These are phyloP conservation scores for Platysternon megacephalum DNA, from an alignment of 2,113 vertebrate genomes.

Conservation along the genomic window DNA sequence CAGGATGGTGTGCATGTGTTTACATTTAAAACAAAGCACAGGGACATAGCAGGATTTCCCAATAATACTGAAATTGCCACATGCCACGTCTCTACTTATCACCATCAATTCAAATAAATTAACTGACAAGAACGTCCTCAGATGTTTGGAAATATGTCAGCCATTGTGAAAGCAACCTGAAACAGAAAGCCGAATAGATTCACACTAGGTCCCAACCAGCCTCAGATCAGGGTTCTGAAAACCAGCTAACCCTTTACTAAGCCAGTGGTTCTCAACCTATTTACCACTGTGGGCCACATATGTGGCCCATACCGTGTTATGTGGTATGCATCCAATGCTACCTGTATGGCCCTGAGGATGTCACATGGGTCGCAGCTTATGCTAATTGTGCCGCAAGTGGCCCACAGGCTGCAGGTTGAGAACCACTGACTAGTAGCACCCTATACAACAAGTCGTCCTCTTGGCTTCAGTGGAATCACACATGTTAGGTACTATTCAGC, in stretches of 20 bases:
- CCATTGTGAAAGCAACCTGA: not conserved
- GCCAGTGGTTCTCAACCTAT: too few relatives aligned
- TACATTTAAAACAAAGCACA: fast-evolving
- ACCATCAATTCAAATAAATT: fast-evolving
- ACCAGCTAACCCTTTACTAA: not conserved
- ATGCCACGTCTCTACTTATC: not conserved
- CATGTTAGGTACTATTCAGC: fast-evolving
- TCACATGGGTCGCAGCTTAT: too few relatives aligned
- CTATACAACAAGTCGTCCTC: not conserved
- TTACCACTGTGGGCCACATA: too few relatives aligned
- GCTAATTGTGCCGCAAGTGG: too few relatives aligned
- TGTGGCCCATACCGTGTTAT: too few relatives aligned
- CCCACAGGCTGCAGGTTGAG: too few relatives aligned
- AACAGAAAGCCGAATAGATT: fast-evolving
- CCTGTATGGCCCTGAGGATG: too few relatives aligned
- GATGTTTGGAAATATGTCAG: not conserved
- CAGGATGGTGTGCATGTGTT: not conserved
- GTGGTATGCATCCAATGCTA: too few relatives aligned
- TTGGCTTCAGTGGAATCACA: fast-evolving
- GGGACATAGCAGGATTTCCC: not conserved
- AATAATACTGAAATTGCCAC: fast-evolving
- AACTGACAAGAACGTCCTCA: fast-evolving
- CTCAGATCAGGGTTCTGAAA: not conserved
- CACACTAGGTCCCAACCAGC: fast-evolving
- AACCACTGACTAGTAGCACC: too few relatives aligned